Percentiles rank a stretch among this genome's conserved stretches.
phyloP scores from a whole-genome alignment of 2,113 vertebrate genomes.

The Aplodontia rufa region DNA sequence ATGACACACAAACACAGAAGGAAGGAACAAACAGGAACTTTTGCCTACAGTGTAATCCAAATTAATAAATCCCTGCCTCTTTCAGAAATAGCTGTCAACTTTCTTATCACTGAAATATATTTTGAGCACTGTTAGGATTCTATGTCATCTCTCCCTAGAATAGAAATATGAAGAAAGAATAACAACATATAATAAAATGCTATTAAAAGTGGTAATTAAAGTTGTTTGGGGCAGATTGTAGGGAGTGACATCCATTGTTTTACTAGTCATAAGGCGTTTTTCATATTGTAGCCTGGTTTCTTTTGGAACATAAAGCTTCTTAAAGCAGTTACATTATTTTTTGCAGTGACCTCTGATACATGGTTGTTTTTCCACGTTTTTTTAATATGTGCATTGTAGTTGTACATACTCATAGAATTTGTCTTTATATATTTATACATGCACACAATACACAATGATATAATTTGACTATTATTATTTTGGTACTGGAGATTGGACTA shows the following conservation, averaged over 20 bases:
- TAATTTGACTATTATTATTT: no score
- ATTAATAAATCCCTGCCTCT: not conserved
- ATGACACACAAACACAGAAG: not conserved
- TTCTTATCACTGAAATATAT: not conserved
- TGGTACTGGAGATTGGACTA: no score
- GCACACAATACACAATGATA: no score
- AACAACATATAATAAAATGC: constrained; percentile 39
- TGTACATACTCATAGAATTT: no score
- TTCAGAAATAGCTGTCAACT: not conserved
- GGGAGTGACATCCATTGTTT: not conserved
- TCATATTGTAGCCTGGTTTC: not conserved
- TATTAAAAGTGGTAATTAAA: constrained; percentile 44
- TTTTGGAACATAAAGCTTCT: not conserved
- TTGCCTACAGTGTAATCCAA: not conserved
- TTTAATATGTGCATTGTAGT: no score
- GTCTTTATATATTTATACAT: no score
- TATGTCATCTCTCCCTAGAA: not conserved
- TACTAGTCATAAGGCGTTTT: not conserved
- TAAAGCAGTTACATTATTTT: not conserved
- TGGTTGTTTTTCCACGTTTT: no score
- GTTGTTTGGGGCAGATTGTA: not conserved
- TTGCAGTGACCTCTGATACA: not conserved
- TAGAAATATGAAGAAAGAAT: constrained; percentile 22
- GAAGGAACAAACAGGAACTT: not conserved
- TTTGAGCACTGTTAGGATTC: not conserved